Percentiles rank a stretch among this genome's conserved stretches.
phyloP scores from a whole-genome alignment of 1,140 invertebrate species.

The Drosophila repletoides region DNA sequence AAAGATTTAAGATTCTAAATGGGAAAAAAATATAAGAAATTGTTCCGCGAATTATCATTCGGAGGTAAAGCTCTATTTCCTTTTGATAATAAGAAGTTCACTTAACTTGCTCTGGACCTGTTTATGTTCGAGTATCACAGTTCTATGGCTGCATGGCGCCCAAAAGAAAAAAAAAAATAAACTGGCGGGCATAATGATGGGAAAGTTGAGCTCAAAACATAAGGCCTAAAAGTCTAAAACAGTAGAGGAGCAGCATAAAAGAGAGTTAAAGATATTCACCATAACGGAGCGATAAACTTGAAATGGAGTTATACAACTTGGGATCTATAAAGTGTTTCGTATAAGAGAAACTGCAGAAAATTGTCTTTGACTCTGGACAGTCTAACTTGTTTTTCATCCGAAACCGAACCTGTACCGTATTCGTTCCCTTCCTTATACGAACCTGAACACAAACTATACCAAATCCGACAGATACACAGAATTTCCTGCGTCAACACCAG shows the following conservation, averaged over 20 bases:
- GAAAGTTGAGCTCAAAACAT: slow-evolving; percentile 63
- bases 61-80: background rate
- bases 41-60: background rate
- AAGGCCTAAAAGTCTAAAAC: no score
- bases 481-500: slow-evolving; percentile 67
- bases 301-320: slow-evolving; percentile 9
- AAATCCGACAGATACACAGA: slow-evolving; percentile 64
- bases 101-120: slow-evolving; percentile 3
- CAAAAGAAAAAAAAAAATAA: no score
- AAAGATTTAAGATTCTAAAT: no score
- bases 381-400: slow-evolving; percentile 55
- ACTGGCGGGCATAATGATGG: slow-evolving; percentile 56
- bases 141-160: slow-evolving; percentile 55
- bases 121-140: slow-evolving; percentile 20
- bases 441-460: background rate
- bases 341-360: slow-evolving; percentile 50
- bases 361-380: background rate
- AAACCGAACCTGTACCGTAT: background rate
- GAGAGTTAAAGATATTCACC: slow-evolving; percentile 35
- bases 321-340: slow-evolving; percentile 23
- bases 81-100: background rate
- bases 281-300: slow-evolving; percentile 24
- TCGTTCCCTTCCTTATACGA: no score
- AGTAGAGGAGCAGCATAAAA: slow-evolving; percentile 23
- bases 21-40: no score